These are phyloP conservation scores for Nasonia vitripennis DNA, from an alignment of 1,140 invertebrate genomes.

Conservation along the genomic window DNA sequence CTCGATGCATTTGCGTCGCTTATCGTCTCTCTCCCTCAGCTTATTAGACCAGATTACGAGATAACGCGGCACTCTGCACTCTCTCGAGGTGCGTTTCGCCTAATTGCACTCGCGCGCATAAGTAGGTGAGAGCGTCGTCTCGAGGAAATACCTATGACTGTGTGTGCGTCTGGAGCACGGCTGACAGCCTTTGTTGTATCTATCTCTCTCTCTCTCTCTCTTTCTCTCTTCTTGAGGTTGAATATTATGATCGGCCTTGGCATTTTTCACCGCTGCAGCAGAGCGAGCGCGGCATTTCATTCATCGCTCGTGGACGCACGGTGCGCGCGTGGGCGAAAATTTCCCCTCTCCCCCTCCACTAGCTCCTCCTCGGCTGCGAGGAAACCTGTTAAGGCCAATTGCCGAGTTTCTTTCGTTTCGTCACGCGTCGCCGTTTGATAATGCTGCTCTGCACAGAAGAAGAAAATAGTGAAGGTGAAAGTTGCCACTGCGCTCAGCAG, in stretches of 20 bases:
- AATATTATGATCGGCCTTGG: not conserved
- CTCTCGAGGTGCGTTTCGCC: not conserved
- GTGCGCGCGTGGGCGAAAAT: conserved; percentile 44
- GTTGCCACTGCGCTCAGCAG: not conserved
- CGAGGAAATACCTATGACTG: not conserved
- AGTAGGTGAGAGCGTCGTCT: not conserved
- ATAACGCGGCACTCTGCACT: conserved; percentile 13
- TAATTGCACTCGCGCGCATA: not conserved
- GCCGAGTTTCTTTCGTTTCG: conserved; percentile 33
- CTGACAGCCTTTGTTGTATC: not conserved
- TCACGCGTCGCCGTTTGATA: conserved; percentile 13
- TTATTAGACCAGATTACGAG: not conserved
- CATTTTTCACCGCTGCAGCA: not conserved
- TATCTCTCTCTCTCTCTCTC: too few species aligned
- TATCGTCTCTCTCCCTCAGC: not conserved
- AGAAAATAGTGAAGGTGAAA: conserved; percentile 9
- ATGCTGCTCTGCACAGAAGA: not conserved
- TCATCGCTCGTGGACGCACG: conserved; percentile 7
- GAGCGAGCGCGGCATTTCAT: conserved; percentile 18
- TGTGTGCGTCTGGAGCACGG: too few species aligned
- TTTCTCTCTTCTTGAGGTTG: not conserved
- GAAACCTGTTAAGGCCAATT: conserved; percentile 41
- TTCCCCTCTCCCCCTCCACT: not conserved
- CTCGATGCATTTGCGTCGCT: not conserved
- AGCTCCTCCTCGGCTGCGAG: not conserved